Evolutionary conservation across 2,113 vertebrate genomes (phyloP), one percentile per base, ranked within the genome.

Genomic region (Cyphotilapia sp.): DNA sequence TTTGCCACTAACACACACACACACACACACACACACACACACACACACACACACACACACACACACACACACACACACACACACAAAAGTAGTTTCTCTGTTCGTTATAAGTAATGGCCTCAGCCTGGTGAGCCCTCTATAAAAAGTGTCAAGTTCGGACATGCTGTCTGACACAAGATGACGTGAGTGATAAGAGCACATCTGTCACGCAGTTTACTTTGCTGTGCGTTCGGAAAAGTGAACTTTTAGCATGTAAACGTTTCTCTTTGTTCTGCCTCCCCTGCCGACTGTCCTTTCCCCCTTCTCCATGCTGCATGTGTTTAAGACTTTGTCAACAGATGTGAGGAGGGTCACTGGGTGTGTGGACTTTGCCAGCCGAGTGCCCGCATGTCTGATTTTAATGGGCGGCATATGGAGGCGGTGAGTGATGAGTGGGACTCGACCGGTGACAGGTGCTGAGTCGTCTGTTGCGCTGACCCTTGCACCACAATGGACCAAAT

Each of bases 381-480:
- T 93, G 89, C 93, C 94, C 90, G 84, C 94, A 84, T 71, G 95
- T 95, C 95, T 89, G 93, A 88, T 90, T 95, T 95, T 96, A 97
- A 97, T 96, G 95, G 95, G 92, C 92, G 92, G 94, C 96, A 97
- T 97, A 97, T 96, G 96, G 96, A 92, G 93, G 81, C 13, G 61
- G 84, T 95, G 96, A 95, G 94, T 94, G 95, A 96, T 95, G 94
- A 94, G 94, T 51, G 89, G 90, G 71, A 83, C 85, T 85, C 40
- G 12, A 82, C 87, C 27, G 35, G 57, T 96, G 96, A 95, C 96
- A 96, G 95, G 94, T 96, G 95, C 93, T 94, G 94, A 96, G 91
- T 92, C 89, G 82, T 91, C 93, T 93, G 93, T 93, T 82, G 71
- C 14, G 47, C 63, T 89, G 89, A 94, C 92, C 95, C 82, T 12